Evolutionary conservation across 2,113 vertebrate genomes (phyloP), one percentile per base, ranked within the genome.

Genomic region (Corythornis cristatus): DNA sequence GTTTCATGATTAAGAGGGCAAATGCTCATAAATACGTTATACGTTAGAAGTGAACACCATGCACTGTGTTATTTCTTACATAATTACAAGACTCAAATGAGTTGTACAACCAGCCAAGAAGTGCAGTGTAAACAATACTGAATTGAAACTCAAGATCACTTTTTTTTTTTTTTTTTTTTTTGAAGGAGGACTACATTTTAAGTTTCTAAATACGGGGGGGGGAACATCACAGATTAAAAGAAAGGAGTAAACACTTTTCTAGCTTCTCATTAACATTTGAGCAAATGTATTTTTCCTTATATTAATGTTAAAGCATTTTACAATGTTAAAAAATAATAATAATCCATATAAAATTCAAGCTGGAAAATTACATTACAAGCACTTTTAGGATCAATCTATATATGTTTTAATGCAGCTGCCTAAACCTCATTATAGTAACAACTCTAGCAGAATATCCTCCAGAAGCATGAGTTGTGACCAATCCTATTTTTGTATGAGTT

Each of bases 1-100:
- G 66, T 79, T 93, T 79, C 70, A 79, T 50, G 43, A 88, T 72
- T 82, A 90, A 86, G 62, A 89, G 35, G 46, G 61, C 18, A 80
- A 91, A 23, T n/a, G 16, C 50, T 90, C 88, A 95, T 86, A 92
- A 91, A 73, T 89, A 79, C n/a, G 43, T 81, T 81, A 73, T 89
- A 79, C 33, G 43, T 81, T 81, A 60, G 21, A 78, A 91, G 17
- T 33, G 37, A 95, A 84, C 21, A 84, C 16, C 33, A 46, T 12
- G 40, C 20, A 37, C 19, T 54, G 28, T 48, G 46, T 61, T 86
- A 84, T 51, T 86, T 71, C 33, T 79, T 79, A 90, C 13, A 22
- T 56, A 86, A 83, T 82, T 46, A 84, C 37, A 73, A 82, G 26
- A 50, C 54, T 84, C 57, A 78, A 75, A 48, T 26, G 33, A 70